Evolutionary conservation across 1,140 invertebrate species (phyloP), one percentile per base, ranked within the genome.

Genomic region (Drosophila grimshawi): DNA sequence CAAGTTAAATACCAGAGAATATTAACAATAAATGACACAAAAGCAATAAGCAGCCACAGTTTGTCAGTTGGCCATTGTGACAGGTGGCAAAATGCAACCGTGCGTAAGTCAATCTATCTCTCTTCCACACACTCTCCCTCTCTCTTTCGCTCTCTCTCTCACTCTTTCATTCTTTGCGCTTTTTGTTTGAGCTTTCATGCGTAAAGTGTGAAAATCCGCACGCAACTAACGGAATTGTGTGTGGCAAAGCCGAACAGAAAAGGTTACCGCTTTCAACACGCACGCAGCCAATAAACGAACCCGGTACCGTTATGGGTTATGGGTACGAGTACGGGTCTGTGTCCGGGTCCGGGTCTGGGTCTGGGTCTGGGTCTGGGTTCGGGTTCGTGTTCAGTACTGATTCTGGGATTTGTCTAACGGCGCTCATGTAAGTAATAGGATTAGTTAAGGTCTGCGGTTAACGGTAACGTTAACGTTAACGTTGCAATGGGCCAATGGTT

Each of bases 201-300:
- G 73, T 76, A 71, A 71, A 61, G 73, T 76, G 73, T 76, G 73
- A 76, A 76, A 76, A 76, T 76, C 61, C 55, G 49, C 61, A 76
- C 73, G 73, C 67, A 71, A 30, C 68, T 41, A 48, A 59, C 7
- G 61, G 67, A 46, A 75, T 69, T 55, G 57, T 56, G 57, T 51
- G 43, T 33, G 51, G 41, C 46, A 66, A 72, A 73, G 52, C 53
- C 39, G 48, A 19, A 66, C 65, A 4, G 33, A 33, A 63, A 75
- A 75, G 66, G 52, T 48, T 63, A 32, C 39, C 70, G 70, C 62
- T 39, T 29, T 10, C 32, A 41, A n/a, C 53, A 59, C 70, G 63
- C 62, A 66, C 10, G 29, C 45, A 37, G 45, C 19, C 19, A 19
- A 19, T 1, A 19, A 19, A 19, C 19, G 19, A 19, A 19, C 39